Percentiles rank a stretch among this genome's conserved stretches.
Evolutionary conservation across 2,888 invertebrate species (phyloP).

Genomic region (Standfussiana lucernea): DNA sequence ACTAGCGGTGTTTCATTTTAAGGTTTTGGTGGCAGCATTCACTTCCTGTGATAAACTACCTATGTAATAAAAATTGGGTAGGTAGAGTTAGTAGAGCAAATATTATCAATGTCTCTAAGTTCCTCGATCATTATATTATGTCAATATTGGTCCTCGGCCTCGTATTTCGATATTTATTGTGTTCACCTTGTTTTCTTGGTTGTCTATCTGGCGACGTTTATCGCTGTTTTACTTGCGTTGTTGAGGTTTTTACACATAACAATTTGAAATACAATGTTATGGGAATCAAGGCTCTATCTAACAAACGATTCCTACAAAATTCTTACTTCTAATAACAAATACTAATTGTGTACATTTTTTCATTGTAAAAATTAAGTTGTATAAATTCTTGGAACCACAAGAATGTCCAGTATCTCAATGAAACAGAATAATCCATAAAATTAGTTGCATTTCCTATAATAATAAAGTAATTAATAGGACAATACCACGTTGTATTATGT

Average conservation of each 20-base stretch:
- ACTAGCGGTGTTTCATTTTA: not conserved
- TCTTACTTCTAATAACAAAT: conserved; percentile 20
- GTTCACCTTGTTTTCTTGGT: not conserved
- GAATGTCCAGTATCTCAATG: conserved; percentile 37
- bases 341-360: conserved; percentile 29
- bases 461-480: conserved; percentile 34
- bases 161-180: not conserved
- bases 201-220: not conserved
- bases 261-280: conserved; percentile 1
- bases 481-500: conserved; percentile 20
- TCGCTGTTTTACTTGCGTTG: not conserved
- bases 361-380: conserved; percentile 26
- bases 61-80: not conserved
- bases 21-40: not conserved
- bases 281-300: not conserved
- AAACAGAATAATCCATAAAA: conserved; percentile 50
- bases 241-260: not conserved
- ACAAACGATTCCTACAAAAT: not conserved
- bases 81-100: not conserved
- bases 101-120: not conserved
- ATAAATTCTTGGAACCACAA: conserved; percentile 25
- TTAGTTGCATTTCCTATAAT: conserved; percentile 30
- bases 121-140: not conserved
- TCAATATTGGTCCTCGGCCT: not conserved
- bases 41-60: not conserved